Conservation (phyloP, 2,797 vertebrate species). For the Triplophysa bombifrons region DNA sequence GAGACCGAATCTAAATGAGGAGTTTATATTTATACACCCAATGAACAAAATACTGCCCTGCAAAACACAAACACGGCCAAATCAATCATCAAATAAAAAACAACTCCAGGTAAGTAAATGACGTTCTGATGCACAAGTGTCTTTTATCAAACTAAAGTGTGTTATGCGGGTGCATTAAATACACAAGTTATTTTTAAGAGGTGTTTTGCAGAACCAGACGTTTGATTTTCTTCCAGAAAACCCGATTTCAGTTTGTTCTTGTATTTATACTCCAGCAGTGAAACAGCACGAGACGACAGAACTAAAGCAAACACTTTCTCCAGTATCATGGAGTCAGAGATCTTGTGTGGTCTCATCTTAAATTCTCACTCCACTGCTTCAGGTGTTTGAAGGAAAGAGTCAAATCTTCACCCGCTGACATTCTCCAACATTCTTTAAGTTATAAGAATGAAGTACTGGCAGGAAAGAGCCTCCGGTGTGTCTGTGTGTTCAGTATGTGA, state of each 20-base stretch:
- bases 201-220: not conserved
- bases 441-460: conserved; percentile 81
- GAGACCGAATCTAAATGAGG: no score
- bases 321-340: conserved; percentile 60
- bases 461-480: conserved; percentile 74
- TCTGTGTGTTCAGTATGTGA: no score
- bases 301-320: conserved; percentile 72
- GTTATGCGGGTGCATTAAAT: not conserved
- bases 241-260: conserved; percentile 60
- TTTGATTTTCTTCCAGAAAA: conserved; percentile 65
- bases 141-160: not conserved
- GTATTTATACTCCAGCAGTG: conserved; percentile 67
- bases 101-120: no score
- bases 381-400: conserved; percentile 51
- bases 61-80: no score
- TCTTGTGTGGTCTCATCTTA: conserved; percentile 88
- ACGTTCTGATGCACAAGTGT: not conserved
- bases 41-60: no score
- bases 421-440: conserved; percentile 84
- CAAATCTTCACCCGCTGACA: conserved; percentile 76
- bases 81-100: no score
- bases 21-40: not conserved
- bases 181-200: not conserved
- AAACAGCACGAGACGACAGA: conserved; percentile 61
- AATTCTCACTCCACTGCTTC: conserved; percentile 57